Conservation (phyloP, 2,113 vertebrate genomes). For the Cyprinodon variegatus region DNA sequence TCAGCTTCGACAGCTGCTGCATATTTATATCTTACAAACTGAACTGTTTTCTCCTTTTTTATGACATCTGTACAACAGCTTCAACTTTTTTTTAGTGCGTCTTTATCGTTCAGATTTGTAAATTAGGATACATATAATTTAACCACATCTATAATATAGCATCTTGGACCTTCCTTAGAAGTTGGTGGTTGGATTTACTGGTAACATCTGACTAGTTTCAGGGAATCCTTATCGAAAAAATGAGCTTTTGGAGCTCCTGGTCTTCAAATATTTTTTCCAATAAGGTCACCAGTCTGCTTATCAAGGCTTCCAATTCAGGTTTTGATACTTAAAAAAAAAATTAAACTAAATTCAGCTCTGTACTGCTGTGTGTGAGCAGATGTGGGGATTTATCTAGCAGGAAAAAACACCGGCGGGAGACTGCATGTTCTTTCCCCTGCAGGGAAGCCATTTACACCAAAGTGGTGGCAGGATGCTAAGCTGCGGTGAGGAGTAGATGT, state of each 20-base stretch:
- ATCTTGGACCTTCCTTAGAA: not conserved
- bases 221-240: not conserved
- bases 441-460: conserved; percentile 6
- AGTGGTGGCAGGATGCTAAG: conserved; percentile 2
- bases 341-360: not conserved
- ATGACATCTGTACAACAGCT: not conserved
- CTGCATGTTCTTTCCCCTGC: not conserved
- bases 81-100: not conserved
- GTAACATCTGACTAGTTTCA: not conserved
- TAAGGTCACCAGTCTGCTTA: not conserved
- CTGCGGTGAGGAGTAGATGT: not conserved
- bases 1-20: conserved; percentile 14
- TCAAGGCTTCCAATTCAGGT: not conserved
- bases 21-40: conserved; percentile 13
- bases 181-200: not conserved
- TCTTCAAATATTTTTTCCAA: conserved; percentile 1
- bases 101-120: not conserved
- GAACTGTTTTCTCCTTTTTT: conserved; percentile 8
- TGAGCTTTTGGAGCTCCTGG: not conserved
- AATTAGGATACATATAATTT: not conserved
- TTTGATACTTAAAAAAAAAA: not conserved
- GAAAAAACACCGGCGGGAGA: not conserved
- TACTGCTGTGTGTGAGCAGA: not conserved
- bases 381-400: not conserved
- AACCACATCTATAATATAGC: not conserved